Evolutionary conservation across 2,888 invertebrate genomes (phyloP).

Genomic region (Drosophila formosana): DNA sequence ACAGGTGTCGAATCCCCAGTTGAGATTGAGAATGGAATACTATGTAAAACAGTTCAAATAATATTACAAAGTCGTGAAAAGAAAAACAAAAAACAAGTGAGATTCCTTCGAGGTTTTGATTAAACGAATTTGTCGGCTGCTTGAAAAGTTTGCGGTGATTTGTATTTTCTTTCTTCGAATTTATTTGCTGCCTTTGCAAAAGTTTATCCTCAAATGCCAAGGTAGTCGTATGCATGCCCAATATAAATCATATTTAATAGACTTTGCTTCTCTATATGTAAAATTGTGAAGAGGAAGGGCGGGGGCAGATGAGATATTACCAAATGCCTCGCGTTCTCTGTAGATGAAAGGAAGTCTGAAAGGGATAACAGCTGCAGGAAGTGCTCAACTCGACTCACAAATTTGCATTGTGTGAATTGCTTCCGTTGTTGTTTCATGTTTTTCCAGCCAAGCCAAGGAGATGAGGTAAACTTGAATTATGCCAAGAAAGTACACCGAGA

Average conservation of each 20-base stretch:
- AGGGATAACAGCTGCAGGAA: conserved; percentile 41
- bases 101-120: conserved; percentile 5
- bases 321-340: conserved; percentile 22
- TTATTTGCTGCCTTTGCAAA: conserved; percentile 21
- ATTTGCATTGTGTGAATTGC: conserved; percentile 70
- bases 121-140: conserved; percentile 8
- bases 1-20: conserved; percentile 7
- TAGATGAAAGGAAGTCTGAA: conserved; percentile 31
- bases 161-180: conserved; percentile 29
- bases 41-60: conserved; percentile 4
- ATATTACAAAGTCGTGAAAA: conserved; percentile 5
- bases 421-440: conserved; percentile 54
- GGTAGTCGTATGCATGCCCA: conserved; percentile 13
- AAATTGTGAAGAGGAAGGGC: neutral
- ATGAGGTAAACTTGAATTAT: conserved; percentile 30
- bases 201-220: conserved; percentile 27
- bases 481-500: conserved; percentile 24
- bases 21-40: neutral
- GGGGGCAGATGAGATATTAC: conserved; percentile 28
- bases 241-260: conserved; percentile 51
- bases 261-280: conserved; percentile 30
- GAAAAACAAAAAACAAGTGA: conserved; percentile 14
- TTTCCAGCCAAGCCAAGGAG: conserved; percentile 13
- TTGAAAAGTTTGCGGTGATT: conserved; percentile 36
- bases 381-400: conserved; percentile 50